These are phyloP conservation scores for Gorilla gorilla DNA, from an alignment of 2,113 vertebrate genomes.

Conservation along the genomic window DNA sequence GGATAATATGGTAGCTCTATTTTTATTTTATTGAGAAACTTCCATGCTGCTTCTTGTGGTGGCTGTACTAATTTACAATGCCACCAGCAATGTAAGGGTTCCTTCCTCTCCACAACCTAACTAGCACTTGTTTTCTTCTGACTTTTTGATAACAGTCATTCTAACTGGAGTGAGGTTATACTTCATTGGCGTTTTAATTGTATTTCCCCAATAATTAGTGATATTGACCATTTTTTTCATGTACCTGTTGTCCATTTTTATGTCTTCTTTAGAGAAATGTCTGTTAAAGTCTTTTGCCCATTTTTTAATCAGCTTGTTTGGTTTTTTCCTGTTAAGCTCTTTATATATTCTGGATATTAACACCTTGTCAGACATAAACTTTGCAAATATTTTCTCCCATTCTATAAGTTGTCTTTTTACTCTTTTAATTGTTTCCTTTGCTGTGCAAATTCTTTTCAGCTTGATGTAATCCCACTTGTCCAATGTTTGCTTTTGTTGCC, in stretches of 20 bases:
- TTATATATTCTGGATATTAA: too few relatives aligned
- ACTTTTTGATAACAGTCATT: not conserved
- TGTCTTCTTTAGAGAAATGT: too few relatives aligned
- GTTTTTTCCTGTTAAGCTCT: too few relatives aligned
- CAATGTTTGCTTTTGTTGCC: not conserved
- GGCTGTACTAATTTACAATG: not conserved
- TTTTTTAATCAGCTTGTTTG: too few relatives aligned
- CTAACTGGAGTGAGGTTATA: not conserved
- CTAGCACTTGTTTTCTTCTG: not conserved
- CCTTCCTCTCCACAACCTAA: not conserved
- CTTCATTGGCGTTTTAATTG: not conserved
- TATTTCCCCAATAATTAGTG: not conserved
- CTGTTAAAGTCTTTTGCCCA: too few relatives aligned
- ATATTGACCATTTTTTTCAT: not conserved
- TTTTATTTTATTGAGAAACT: not conserved
- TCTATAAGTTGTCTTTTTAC: not conserved
- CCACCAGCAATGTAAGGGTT: not conserved
- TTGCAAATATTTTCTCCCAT: not conserved
- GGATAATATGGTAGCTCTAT: too few relatives aligned
- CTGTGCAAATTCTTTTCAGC: not conserved
- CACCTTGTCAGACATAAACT: not conserved
- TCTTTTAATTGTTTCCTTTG: not conserved
- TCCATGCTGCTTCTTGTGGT: not conserved
- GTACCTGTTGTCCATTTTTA: not conserved
- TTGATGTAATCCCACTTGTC: not conserved